A percentile compares a stretch with the other conserved stretches of the same genome.
Evolutionary conservation across 2,888 invertebrate genomes (phyloP).

Genomic region (Plebejus argus): DNA sequence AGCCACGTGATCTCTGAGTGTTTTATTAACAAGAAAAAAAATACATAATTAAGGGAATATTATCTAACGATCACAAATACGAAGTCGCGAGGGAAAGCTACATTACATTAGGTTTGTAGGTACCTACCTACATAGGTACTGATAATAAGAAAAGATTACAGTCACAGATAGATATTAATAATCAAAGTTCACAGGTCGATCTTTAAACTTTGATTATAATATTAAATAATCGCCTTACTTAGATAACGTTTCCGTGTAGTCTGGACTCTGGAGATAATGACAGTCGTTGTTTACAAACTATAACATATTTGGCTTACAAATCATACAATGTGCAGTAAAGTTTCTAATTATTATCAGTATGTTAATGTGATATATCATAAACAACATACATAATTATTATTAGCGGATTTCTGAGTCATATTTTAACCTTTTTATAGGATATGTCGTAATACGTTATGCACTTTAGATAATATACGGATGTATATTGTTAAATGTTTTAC

Average conservation of each 20-base stretch:
- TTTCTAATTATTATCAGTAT: not conserved
- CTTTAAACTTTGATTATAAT: not conserved
- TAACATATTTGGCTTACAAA: not conserved
- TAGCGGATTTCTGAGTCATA: not conserved
- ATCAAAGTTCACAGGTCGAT: not conserved
- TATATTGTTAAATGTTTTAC: not conserved
- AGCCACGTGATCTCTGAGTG: not conserved
- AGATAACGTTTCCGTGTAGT: conserved; percentile 2
- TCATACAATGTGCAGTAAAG: not conserved
- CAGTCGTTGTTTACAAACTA: not conserved
- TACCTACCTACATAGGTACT: too few species aligned
- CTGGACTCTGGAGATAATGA: not conserved
- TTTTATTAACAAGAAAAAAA: not conserved
- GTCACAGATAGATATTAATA: not conserved
- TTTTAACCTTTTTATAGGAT: conserved; percentile 5
- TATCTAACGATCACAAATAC: too few species aligned
- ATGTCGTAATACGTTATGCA: not conserved
- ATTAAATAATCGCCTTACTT: not conserved
- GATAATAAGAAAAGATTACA: not conserved
- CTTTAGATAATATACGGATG: not conserved
- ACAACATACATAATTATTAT: not conserved
- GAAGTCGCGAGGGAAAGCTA: too few species aligned
- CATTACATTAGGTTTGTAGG: too few species aligned
- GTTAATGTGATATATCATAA: not conserved
- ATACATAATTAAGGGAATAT: too few species aligned